Base-by-base conservation (phyloP, 2,113 vertebrate species). In the Anhinga anhinga region DNA sequence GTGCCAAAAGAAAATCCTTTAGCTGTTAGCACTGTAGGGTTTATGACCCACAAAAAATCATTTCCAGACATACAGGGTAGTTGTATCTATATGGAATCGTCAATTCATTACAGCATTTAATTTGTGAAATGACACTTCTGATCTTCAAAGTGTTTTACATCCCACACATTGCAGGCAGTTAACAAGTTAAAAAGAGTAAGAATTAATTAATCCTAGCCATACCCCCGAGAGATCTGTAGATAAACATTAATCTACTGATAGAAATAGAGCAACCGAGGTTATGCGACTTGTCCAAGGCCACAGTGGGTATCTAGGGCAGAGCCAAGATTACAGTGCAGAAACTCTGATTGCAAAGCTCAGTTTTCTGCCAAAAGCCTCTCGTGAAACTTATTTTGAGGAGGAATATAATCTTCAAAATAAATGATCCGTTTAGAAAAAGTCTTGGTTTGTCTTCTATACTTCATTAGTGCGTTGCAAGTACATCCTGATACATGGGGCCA, bases 141-240 rank as follows among this genome's bases (percentile, higher is more conserved):
- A 40, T 69, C n/a, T 59, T 85, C 82, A 50, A 76, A 94, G 8
- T 62, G 62, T 62, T 95, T 91, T 53, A 45, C 91, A 65, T 82
- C 90, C 77, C 56, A 61, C 7, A 14, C 40, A 23, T 15, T 65
- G 73, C 49, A 82, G 82, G 81, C 81, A 73, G 80, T 85, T 87
- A 85, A 50, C 42, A 80, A 85, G 86, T 71, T 63, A 83, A 40
- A 58, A 80, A 85, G 77, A 34, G 63, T n/a, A 88, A 70, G 71
- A 63, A 95, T 95, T 93, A 95, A 96, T 95, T 91, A 95, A 95
- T 95, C 73, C 62, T 62, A 86, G 59, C 78, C 32, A 5, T 93
- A 40, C 2, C 40, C 81, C 56, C 81, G 23, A n/a, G 96, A 93
- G 86, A 76, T 88, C 90, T 17, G 66, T 83, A 95, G 91, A 40